Evolutionary conservation across 2,888 invertebrate species (phyloP).

Genomic region (Leptinotarsa peninsularis): DNA sequence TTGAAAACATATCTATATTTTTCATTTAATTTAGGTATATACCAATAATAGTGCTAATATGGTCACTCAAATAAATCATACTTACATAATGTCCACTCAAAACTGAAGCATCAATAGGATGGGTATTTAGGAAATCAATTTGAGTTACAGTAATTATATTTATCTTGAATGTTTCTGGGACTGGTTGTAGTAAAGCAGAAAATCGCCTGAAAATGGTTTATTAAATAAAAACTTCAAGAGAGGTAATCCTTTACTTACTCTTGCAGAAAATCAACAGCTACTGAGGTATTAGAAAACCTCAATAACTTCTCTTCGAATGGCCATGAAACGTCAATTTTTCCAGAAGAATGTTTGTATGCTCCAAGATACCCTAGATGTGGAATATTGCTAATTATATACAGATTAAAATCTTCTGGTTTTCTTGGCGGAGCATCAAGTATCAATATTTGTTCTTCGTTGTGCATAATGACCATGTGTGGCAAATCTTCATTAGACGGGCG

Average conservation of each 20-base stretch:
- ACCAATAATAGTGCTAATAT: too few species aligned
- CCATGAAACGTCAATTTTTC: slow-evolving; percentile 56
- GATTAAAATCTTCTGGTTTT: slow-evolving; percentile 49
- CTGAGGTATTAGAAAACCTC: slow-evolving; percentile 48
- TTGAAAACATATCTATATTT: too few species aligned
- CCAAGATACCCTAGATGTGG: slow-evolving; percentile 58
- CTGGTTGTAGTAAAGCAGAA: slow-evolving; percentile 52
- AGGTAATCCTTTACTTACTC: slow-evolving; percentile 47
- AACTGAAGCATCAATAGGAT: slow-evolving; percentile 54
- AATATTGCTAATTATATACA: slow-evolving; percentile 57
- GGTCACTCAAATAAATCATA: slow-evolving; percentile 27
- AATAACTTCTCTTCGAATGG: slow-evolving; percentile 54
- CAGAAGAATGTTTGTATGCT: slow-evolving; percentile 47
- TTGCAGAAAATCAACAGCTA: slow-evolving; percentile 50
- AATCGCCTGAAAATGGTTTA: slow-evolving; percentile 50
- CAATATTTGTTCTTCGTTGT: slow-evolving; percentile 36
- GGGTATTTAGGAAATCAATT: slow-evolving; percentile 48
- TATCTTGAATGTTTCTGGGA: slow-evolving; percentile 58
- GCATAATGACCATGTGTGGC: slow-evolving; percentile 31
- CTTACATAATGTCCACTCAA: slow-evolving; percentile 62
- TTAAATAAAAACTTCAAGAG: neutral
- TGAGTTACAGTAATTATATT: slow-evolving; percentile 51
- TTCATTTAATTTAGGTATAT: too few species aligned
- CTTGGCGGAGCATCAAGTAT: slow-evolving; percentile 41
- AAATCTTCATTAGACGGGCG: neutral